Conservation (phyloP, 2,797 vertebrate species). For the Chelonia mydas region DNA sequence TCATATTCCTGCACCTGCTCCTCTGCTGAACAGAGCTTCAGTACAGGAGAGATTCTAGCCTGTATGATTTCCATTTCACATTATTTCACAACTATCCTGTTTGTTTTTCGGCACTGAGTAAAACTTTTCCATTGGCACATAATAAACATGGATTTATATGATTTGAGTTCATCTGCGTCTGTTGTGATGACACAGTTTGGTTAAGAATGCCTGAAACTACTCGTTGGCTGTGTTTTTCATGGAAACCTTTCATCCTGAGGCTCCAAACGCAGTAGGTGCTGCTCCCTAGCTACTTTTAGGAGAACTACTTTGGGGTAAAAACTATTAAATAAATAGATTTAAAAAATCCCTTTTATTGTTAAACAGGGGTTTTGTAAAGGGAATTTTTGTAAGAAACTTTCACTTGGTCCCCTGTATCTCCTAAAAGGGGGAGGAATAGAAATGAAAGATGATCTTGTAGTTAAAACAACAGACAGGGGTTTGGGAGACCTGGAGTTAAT, state of each 20-base stretch:
- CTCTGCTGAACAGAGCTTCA: background rate
- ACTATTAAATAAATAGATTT: background rate
- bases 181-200: conserved; percentile 63
- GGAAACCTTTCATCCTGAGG: background rate
- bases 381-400: background rate
- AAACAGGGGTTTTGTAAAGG: background rate
- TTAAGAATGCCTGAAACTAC: conserved; percentile 68
- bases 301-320: background rate
- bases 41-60: background rate
- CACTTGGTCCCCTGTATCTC: background rate
- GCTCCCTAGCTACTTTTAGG: conserved; percentile 1
- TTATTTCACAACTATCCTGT: conserved; percentile 16
- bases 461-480: background rate
- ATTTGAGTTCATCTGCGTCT: conserved; percentile 17
- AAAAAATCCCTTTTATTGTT: conserved; percentile 17
- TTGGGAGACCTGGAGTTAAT: conserved; percentile 5
- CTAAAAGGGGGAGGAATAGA: background rate
- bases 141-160: conserved; percentile 65
- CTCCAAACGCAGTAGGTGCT: background rate
- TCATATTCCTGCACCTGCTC: background rate
- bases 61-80: background rate
- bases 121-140: conserved; percentile 63
- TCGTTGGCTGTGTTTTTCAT: conserved; percentile 22
- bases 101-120: conserved; percentile 46
- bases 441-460: background rate